Base-by-base conservation (phyloP, 1,140 invertebrate species). In the Drosophila tani region DNA sequence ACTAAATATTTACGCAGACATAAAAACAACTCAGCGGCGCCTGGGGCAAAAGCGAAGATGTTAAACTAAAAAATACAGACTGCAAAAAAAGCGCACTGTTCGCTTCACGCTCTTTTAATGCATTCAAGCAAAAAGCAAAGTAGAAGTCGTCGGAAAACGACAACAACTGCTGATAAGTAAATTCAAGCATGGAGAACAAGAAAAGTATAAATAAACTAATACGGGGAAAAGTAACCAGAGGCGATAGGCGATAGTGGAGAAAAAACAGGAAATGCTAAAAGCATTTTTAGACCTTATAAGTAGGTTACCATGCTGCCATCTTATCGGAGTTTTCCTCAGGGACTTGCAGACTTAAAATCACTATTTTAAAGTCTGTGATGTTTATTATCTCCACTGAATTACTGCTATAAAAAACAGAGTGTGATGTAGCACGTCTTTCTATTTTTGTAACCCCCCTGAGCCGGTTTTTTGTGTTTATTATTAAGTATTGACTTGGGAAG, bases 81-180 rank as follows among this genome's bases (percentile, higher is more conserved):
- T 69, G 49, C 67, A 19, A 43, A 79, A 55, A 56, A 5, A 41
- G 15, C 40, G 12, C 59, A 51, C 19, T 53, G 21, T 21, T 67
- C n/a, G 40, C 75, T 71, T 65, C 50, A 81, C 68, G 77, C 77
- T 64, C 69, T 75, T 57, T 57, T 62, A 75, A 63, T 70, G 60
- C 68, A 75, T 41, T 75, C 14, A 41, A 60, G 57, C 75, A 32
- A 62, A 32, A 68, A 65, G 49, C 43, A 17, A 56, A 21, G n/a
- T 5, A 24, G 9, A 67, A 47, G 45, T n/a, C 47, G 32, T n/a
- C 47, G 46, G 14, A 49, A 14, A 49, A 17, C 32, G 55, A 29
- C 35, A 47, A 45, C 50, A 63, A 70, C 19, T 56, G 50, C 17
- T 46, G 75, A 82, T 85, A 84, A 77, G 71, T 53, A 27, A 45